A percentile compares a stretch with the other conserved stretches of the same genome.
phyloP scores from a whole-genome alignment of 2,888 invertebrate species.

The Sphecodes monilicornis region DNA sequence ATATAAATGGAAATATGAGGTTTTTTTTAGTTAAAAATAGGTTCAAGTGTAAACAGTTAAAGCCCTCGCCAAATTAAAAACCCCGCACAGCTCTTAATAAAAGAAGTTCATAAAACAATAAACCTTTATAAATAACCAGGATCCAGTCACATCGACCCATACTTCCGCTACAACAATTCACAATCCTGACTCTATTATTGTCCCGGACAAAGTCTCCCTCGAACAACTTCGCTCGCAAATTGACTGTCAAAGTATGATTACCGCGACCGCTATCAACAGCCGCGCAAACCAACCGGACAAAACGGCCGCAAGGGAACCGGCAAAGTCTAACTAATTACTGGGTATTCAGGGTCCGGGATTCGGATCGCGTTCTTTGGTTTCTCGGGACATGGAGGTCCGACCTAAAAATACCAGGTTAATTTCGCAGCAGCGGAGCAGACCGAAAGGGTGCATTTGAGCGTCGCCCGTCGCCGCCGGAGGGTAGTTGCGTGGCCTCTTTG shows the following conservation, averaged over 20 bases:
- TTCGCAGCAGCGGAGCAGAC: slow-evolving; percentile 13
- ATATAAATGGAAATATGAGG: no score
- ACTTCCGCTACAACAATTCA: not conserved
- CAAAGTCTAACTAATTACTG: not conserved
- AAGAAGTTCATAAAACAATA: not conserved
- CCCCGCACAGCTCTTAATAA: no score
- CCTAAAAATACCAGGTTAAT: slow-evolving; percentile 19
- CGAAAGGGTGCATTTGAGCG: slow-evolving; percentile 26
- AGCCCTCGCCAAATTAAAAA: not conserved
- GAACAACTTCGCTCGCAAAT: not conserved
- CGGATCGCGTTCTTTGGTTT: slow-evolving; percentile 12
- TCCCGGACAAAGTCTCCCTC: not conserved
- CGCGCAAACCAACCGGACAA: not conserved
- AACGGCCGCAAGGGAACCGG: not conserved
- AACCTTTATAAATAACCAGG: not conserved
- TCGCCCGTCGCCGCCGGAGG: slow-evolving; percentile 11
- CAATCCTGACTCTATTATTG: not conserved
- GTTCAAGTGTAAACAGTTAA: not conserved
- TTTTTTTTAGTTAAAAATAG: not conserved
- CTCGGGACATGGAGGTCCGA: not conserved
- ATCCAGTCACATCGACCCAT: not conserved
- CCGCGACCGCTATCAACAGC: not conserved
- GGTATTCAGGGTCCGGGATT: not conserved
- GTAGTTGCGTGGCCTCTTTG: slow-evolving; percentile 21
- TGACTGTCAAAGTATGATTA: not conserved